Base-by-base conservation (phyloP, 2,797 vertebrate genomes). In the Arctocebus calabarensis region DNA sequence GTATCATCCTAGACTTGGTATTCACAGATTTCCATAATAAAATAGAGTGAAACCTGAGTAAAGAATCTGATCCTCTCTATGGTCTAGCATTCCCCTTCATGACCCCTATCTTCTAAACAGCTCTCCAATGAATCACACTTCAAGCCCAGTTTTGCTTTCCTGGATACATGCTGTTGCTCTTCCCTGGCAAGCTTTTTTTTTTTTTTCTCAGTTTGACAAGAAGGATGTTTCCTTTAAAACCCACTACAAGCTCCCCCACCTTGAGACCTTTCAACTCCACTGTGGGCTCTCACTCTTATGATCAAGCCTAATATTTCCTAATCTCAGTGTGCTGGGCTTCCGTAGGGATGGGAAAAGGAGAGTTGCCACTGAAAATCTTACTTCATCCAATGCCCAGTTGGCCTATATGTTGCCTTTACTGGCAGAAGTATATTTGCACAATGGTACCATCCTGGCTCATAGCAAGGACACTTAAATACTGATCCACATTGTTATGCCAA, bases 11-110 rank as follows among this genome's bases (percentile, higher is more conserved):
- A 62, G 59, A 62, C 70, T 97, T 81, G 34, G 5, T 57, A 13
- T 66, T 96, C 25, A 75, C 78, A 70, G 86, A 92, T 91, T 88
- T 95, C 61, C 57, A 29, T 84, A 81, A 85, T 81, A 78, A 90
- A 88, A 82, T 55, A 27, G 13, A 79, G 43, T 45, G 23, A 90
- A 74, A 57, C 52, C 23, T 73, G 77, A n/a, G 20, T 8, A 71
- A 29, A 66, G 37, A 84, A 57, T n/a, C 27, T 22, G 17, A 52
- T 52, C 13, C 23, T 74, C 73, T 70, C 75, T 68, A 19, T 3
- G 59, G 22, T 23, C 22, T 32, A 22, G 6, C 34, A 12, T 74
- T 78, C 16, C 27, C 55, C 17, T 64, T 55, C 32, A 25, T 7
- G 40, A 90, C 27, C 45, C 32, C 82, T 90, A 3, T 71, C 29